A percentile compares a stretch with the other conserved stretches of the same genome.
These are phyloP conservation scores for Gopherus flavomarginatus DNA, from an alignment of 2,113 vertebrate genomes.

Conservation along the genomic window DNA sequence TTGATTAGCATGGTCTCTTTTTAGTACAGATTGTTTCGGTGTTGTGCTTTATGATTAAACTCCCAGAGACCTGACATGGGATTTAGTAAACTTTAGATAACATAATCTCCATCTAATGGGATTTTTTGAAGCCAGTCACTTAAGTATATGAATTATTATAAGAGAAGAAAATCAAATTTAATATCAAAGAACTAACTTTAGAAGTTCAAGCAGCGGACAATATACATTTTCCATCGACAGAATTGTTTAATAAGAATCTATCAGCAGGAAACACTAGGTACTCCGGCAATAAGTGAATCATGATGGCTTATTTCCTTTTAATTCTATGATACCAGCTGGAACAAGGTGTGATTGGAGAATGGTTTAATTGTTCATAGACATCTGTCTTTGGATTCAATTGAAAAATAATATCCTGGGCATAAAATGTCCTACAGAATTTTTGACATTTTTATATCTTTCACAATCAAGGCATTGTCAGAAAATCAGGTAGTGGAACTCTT, in stretches of 20 bases:
- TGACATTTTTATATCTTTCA: slow-evolving; percentile 83
- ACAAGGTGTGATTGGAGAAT: slow-evolving; percentile 81
- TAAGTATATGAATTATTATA: slow-evolving; percentile 76
- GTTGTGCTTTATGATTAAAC: slow-evolving; percentile 68
- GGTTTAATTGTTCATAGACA: slow-evolving; percentile 82
- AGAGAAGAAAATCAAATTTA: slow-evolving; percentile 75
- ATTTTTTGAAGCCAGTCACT: slow-evolving; percentile 77
- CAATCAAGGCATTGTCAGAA: slow-evolving; percentile 83
- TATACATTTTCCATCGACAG: slow-evolving; percentile 75
- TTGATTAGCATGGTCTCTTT: slow-evolving; percentile 65
- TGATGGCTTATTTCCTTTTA: slow-evolving; percentile 85
- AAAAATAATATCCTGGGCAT: slow-evolving; percentile 82
- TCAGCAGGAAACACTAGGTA: slow-evolving; percentile 77
- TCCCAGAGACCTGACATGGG: slow-evolving; percentile 62
- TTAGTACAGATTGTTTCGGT: slow-evolving; percentile 24
- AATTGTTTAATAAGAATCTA: slow-evolving; percentile 81
- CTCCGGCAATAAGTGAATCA: slow-evolving; percentile 78
- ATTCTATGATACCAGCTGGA: slow-evolving; percentile 84
- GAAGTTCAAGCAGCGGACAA: slow-evolving; percentile 80
- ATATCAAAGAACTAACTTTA: slow-evolving; percentile 77
- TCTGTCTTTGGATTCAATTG: slow-evolving; percentile 83
- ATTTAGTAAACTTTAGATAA: slow-evolving; percentile 80
- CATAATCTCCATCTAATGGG: slow-evolving; percentile 76
- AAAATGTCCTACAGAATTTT: slow-evolving; percentile 75
- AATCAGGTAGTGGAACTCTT: slow-evolving; percentile 75